A percentile compares a stretch with the other conserved stretches of the same genome.
phyloP scores from a whole-genome alignment of 2,888 invertebrate genomes.

The Troides aeacus region DNA sequence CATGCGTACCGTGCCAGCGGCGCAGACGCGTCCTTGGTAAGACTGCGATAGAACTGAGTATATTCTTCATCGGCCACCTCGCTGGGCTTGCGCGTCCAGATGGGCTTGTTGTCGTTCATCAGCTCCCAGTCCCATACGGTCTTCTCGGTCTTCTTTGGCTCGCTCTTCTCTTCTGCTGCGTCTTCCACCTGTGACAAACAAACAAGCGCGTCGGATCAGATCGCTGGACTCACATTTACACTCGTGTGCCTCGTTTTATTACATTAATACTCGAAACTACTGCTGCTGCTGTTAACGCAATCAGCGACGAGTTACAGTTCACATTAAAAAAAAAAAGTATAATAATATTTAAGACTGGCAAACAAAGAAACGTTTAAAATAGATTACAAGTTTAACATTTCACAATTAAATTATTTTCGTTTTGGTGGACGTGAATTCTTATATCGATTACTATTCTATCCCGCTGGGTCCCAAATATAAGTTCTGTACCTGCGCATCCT shows the following conservation, averaged over 20 bases:
- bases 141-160: conserved; percentile 93
- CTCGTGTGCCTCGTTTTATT: conserved; percentile 26
- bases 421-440: no score
- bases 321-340: no score
- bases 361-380: no score
- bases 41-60: conserved; percentile 95
- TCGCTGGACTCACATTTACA: not conserved
- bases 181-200: conserved; percentile 82
- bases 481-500: conserved; percentile 48
- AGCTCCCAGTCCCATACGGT: conserved; percentile 99
- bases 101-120: conserved; percentile 97
- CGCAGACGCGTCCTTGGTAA: conserved; percentile 93
- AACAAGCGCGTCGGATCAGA: not conserved
- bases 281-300: no score
- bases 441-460: no score
- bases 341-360: no score
- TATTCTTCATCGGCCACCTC: conserved; percentile 95
- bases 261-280: no score
- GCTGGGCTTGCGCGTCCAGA: conserved; percentile 95
- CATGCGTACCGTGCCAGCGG: conserved; percentile 84
- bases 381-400: no score
- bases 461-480: no score
- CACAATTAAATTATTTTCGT: no score
- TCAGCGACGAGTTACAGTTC: no score
- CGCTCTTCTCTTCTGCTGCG: conserved; percentile 80